Evolutionary conservation across 2,113 vertebrate species (phyloP), one percentile per base, ranked within the genome.

Genomic region (Tautogolabrus adspersus): DNA sequence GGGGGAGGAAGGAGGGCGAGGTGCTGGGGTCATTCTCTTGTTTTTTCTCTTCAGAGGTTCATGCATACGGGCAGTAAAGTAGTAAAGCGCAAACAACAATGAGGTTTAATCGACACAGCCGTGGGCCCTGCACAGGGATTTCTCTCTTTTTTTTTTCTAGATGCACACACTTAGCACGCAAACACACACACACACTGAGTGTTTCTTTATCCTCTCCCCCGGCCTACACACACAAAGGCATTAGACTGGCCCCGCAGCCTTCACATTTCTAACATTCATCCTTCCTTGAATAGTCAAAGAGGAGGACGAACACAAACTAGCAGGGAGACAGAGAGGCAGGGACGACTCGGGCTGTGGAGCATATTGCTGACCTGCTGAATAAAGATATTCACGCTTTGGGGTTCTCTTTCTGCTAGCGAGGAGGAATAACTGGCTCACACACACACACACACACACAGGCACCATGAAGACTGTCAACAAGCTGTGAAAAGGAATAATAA

Each of bases 61-160:
- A 95, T 93, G 94, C 90, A 93, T 93, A 46, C 75, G 42, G 71
- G 92, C 91, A 92, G 82, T 89, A 90, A 92, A 91, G 85, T 77
- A 94, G 95, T 93, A 93, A 95, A 95, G 94, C 95, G 91, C 74
- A 95, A 96, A 95, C 95, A 95, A 95, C 95, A 96, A 95, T 94
- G 94, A 94, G 93, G 93, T 95, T 96, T 96, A 97, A 97, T 95
- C 94, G 94, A 95, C 94, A 94, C 93, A 94, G 92, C 77, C 58
- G 62, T 92, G 93, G 92, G 93, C 93, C 91, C 94, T 91, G 92
- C 26, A 92, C 92, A 92, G 92, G 93, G 90, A 92, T 70, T 65
- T 46, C 44, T 46, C 44, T 46, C 10, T 15, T 46, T 69, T 42
- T 93, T 72, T 90, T 91, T 34, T 12, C 30, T 42, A 47, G 13